Base-by-base conservation (phyloP, 2,113 vertebrate genomes). In the Takifugu bimaculatus region DNA sequence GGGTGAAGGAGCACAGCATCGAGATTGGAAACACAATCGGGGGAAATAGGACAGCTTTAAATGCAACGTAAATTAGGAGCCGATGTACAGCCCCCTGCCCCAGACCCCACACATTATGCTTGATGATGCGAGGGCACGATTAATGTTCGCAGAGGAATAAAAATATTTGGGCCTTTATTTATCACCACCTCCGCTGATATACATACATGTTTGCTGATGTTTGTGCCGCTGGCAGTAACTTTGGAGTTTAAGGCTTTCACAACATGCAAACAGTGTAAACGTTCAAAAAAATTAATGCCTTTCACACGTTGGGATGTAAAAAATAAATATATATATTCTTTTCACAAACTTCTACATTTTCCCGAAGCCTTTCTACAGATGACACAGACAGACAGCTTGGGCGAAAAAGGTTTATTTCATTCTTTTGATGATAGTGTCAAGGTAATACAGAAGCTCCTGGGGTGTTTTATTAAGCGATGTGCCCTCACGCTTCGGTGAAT, bases 381-480 rank as follows among this genome's bases (percentile, higher is more conserved):
- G 29, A 66, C 72, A 48, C 45, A 48, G 15, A 47, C 32, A 68
- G 77, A 78, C 53, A 73, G 57, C 58, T 61, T 65, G 4, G n/a
- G 65, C n/a, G 48, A 68, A 63, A 79, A 63, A 68, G 50, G 2
- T 78, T 73, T 76, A 83, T 77, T 85, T 81, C 66, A 74, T 85
- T 82, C 66, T 32, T 69, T 59, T 70, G 57, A 63, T 7, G 59
- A 39, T 71, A 67, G 67, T 81, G 80, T 85, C 75, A 84, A 77
- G 82, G 80, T 75, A 79, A 82, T 63, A 77, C 76, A 83, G 60
- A 54, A 64, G 63, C 55, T 9, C 59, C 57, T 32, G 4, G 54
- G 62, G 54, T 55, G 60, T 72, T 83, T 76, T 71, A 75, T 87
- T 78, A 79, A 81, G 72, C 77, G 39, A 49, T 70, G 68, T 70